Percentiles rank a stretch among this genome's conserved stretches.
These are phyloP conservation scores for Brienomyrus longianalis DNA, from an alignment of 2,113 vertebrate species.

Conservation along the genomic window DNA sequence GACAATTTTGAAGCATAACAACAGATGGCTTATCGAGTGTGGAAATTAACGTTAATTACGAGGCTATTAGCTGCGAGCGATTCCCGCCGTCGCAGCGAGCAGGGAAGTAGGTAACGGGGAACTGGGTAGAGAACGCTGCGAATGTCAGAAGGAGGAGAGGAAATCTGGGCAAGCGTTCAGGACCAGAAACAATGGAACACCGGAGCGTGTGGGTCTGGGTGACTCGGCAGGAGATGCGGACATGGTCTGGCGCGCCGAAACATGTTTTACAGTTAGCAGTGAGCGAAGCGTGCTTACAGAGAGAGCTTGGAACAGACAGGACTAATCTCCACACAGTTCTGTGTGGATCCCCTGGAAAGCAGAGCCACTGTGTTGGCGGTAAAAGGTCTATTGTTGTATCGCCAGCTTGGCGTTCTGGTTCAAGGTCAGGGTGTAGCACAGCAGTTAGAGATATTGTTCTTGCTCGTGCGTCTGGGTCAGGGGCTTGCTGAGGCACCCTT, in stretches of 20 bases:
- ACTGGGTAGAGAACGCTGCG: neutral
- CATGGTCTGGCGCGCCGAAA: neutral
- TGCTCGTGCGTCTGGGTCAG: neutral
- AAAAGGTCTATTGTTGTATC: neutral
- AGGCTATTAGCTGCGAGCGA: slow-evolving; percentile 27
- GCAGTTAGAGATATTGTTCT: neutral
- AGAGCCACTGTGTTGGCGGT: neutral
- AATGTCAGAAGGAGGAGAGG: neutral
- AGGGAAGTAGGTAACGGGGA: neutral
- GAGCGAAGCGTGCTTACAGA: neutral
- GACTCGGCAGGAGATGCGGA: neutral
- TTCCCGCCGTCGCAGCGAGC: neutral
- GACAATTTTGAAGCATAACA: slow-evolving; percentile 20
- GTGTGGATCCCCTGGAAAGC: neutral
- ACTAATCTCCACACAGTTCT: neutral
- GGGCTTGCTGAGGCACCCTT: neutral
- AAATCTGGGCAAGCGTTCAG: neutral
- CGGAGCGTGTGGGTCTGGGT: neutral
- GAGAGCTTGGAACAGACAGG: neutral
- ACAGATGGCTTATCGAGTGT: slow-evolving; percentile 32
- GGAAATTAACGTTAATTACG: slow-evolving; percentile 31
- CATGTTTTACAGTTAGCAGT: neutral
- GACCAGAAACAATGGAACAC: neutral
- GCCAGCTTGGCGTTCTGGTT: neutral
- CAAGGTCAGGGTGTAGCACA: neutral